Base-by-base conservation (phyloP, 2,888 invertebrate species). In the Pandemis heparana region DNA sequence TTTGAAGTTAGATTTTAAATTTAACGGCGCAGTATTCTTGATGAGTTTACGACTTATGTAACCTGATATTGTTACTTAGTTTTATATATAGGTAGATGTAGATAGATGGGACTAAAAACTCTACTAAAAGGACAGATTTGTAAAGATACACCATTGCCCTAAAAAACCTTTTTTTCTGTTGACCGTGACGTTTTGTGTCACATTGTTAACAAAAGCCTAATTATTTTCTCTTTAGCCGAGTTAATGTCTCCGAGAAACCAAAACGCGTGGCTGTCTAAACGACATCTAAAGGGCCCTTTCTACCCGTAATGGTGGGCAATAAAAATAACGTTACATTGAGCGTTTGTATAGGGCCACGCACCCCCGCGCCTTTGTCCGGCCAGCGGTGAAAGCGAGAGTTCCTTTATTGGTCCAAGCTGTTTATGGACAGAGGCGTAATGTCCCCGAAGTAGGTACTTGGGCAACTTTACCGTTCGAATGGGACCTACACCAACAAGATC, bases 371-470 rank as follows among this genome's bases (percentile, higher is more conserved):
- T 83, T 87, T 88, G 87, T 87, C 71, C 69, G 39, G 72, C 43
- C 61, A 70, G 63, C 78, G 78, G 88, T 83, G 90, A 92, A 92
- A 92, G 92, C 89, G 88, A 92, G 88, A 89, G 88, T 89, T 89
- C 75, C 79, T 83, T 84, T 87, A 84, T 83, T 81, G 79, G 65
- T 56, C 46, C 67, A 41, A 66, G 16, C 43, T 9, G 41, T 56
- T 51, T 18, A 18, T 65, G 77, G 79, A 81, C 77, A 79, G 75
- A 23, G 76, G 69, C 38, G 65, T 63, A 38, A 41, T 69, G 73
- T 74, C 74, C 60, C 64, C 69, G 32, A 62, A 32, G 60, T 60
- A 70, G 74, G 74, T 74, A 74, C 65, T 69, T 74, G 70, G 48
- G 61, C 66, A 74, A 65, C 71, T 71, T 76, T 71, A 75, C 71